These are phyloP conservation scores for Enteromius fasciolatus DNA, from an alignment of 2,797 vertebrate genomes.

Conservation along the genomic window DNA sequence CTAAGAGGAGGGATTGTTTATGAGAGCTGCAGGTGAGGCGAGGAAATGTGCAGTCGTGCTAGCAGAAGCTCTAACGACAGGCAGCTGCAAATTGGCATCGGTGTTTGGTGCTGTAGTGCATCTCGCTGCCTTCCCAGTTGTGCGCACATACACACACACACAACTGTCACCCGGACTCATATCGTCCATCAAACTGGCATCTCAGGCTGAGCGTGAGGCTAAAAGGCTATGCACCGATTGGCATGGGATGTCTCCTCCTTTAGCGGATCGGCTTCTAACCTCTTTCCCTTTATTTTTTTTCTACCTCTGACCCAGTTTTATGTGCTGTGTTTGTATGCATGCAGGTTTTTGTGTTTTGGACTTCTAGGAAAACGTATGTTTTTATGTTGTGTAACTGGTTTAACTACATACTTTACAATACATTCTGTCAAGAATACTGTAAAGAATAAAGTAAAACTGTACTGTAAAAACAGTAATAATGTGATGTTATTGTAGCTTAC, in stretches of 20 bases:
- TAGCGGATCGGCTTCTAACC: slow-evolving; percentile 60
- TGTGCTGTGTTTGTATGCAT: background rate
- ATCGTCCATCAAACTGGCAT: slow-evolving; percentile 77
- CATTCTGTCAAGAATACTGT: background rate
- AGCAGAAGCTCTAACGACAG: slow-evolving; percentile 33
- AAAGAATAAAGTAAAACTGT: background rate
- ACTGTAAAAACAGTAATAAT: background rate
- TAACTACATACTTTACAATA: background rate
- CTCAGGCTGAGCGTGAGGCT: slow-evolving; percentile 71
- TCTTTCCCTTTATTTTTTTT: slow-evolving; percentile 31
- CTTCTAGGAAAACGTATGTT: slow-evolving; percentile 2
- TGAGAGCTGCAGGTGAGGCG: slow-evolving; percentile 39
- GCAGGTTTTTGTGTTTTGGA: background rate
- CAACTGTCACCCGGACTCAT: slow-evolving; percentile 74
- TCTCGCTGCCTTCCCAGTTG: slow-evolving; percentile 63
- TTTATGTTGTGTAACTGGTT: slow-evolving; percentile 5
- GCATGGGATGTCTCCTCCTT: slow-evolving; percentile 72
- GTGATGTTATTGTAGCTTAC: background rate
- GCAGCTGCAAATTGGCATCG: slow-evolving; percentile 57
- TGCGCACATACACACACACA: slow-evolving; percentile 50
- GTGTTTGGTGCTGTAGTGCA: slow-evolving; percentile 38
- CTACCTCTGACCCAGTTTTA: slow-evolving; percentile 41
- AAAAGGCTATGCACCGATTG: slow-evolving; percentile 79
- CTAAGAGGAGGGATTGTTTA: slow-evolving; percentile 59
- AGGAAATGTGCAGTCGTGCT: slow-evolving; percentile 26